Conservation (phyloP, 2,888 invertebrate genomes). For the Lomographa bimaculata region DNA sequence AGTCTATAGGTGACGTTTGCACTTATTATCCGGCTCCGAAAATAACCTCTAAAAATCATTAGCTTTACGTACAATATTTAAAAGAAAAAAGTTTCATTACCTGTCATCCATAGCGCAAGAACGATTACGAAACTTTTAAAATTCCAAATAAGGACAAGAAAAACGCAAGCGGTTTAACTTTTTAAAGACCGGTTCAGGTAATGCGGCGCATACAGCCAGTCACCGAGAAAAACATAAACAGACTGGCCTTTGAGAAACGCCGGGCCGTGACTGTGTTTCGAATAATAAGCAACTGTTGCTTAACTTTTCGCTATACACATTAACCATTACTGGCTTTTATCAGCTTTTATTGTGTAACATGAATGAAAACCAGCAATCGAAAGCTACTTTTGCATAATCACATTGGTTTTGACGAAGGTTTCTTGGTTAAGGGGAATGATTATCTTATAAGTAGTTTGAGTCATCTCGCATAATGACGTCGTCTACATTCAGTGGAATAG, state of each 20-base stretch:
- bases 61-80: no score
- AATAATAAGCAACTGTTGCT: conserved; percentile 16
- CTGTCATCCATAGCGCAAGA: conserved; percentile 53
- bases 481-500: no score
- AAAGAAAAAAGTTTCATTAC: conserved; percentile 12
- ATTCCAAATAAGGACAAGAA: conserved; percentile 37
- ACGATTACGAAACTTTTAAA: conserved; percentile 22
- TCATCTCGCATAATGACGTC: conserved; percentile 31
- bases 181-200: conserved; percentile 50
- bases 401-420: conserved; percentile 1
- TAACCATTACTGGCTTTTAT: conserved; percentile 35
- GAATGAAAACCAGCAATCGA: conserved; percentile 31
- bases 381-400: not conserved
- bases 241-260: conserved; percentile 54
- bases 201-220: conserved; percentile 57
- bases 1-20: no score
- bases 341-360: not conserved
- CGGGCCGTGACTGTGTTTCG: conserved; percentile 38
- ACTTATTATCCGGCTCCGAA: no score
- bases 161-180: conserved; percentile 40
- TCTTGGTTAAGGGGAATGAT: conserved; percentile 2
- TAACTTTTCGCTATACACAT: conserved; percentile 11
- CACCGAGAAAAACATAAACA: conserved; percentile 56
- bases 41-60: no score
- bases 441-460: conserved; percentile 28